phyloP scores from a whole-genome alignment of 2,113 vertebrate genomes.

The Rafetus swinhoei region DNA sequence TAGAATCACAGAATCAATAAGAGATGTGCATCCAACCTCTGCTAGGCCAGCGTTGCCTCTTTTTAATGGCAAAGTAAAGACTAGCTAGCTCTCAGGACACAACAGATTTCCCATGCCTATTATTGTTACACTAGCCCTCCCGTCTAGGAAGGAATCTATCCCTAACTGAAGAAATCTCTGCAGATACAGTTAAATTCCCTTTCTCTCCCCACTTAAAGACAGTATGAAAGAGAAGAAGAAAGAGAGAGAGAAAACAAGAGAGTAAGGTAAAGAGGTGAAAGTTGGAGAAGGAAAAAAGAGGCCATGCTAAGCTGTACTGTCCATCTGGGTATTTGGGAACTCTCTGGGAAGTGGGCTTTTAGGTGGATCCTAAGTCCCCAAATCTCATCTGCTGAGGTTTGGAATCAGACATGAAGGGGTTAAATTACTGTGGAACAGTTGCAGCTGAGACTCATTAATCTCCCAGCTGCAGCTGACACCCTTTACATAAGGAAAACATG shows the following conservation, averaged over 20 bases:
- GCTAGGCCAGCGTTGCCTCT: not conserved
- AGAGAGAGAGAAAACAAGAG: not conserved
- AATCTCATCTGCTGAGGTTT: not conserved
- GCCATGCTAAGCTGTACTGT: rapidly evolving
- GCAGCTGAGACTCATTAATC: slow-evolving; percentile 31
- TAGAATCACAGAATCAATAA: not conserved
- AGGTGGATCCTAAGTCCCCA: not conserved
- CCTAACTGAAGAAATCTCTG: not conserved
- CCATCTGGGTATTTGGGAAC: not conserved
- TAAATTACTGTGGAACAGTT: slow-evolving; percentile 4
- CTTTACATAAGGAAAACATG: not conserved
- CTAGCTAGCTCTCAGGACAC: not conserved
- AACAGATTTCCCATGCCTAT: not conserved
- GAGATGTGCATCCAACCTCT: not conserved
- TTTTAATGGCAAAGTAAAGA: not conserved
- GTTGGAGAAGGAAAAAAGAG: not conserved
- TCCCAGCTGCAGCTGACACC: not conserved
- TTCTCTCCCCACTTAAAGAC: not conserved
- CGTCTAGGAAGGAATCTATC: not conserved
- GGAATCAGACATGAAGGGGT: not conserved
- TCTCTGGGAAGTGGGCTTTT: not conserved
- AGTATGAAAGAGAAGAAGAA: not conserved
- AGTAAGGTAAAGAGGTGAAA: not conserved
- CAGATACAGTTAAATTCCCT: not conserved
- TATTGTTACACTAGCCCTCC: not conserved